Evolutionary conservation across 1,140 invertebrate species (phyloP).

Genomic region (Nixonia krombeini): DNA sequence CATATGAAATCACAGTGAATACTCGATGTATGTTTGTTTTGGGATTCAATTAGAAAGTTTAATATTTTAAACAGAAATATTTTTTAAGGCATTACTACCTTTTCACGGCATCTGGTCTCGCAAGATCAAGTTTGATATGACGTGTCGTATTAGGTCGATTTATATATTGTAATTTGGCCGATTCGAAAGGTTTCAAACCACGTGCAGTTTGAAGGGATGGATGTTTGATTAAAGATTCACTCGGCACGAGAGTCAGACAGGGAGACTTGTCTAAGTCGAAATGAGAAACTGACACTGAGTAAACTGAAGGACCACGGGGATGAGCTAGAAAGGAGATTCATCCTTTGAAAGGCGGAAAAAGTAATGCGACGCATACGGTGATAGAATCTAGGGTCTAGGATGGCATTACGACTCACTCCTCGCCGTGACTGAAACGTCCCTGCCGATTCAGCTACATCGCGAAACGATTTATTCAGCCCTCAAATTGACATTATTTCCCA

Average conservation of each 20-base stretch:
- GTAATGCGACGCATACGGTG: slow-evolving; percentile 46
- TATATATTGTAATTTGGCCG: slow-evolving; percentile 9
- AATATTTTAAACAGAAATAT: no score
- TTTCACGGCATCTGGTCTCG: no score
- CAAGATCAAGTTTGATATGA: neutral
- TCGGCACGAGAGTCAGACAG: slow-evolving; percentile 15
- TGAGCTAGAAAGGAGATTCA: slow-evolving; percentile 32
- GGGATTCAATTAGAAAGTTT: no score
- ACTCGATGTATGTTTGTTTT: no score
- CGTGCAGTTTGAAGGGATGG: slow-evolving; percentile 14
- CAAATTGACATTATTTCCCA: no score
- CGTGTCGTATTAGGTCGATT: slow-evolving; percentile 17
- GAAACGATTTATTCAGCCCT: no score
- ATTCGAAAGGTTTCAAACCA: slow-evolving; percentile 19
- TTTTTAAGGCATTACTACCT: no score
- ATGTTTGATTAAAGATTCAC: slow-evolving; percentile 34
- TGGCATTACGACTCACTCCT: no score
- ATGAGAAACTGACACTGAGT: slow-evolving; percentile 42
- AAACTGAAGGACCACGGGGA: slow-evolving; percentile 18
- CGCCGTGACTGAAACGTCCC: no score
- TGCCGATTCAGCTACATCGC: no score
- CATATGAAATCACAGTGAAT: no score
- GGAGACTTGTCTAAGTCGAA: slow-evolving; percentile 30
- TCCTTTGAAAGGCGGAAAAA: slow-evolving; percentile 41
- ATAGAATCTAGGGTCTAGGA: slow-evolving; percentile 48